Evolutionary conservation across 2,113 vertebrate species (phyloP).

Genomic region (Ardeotis arabs): DNA sequence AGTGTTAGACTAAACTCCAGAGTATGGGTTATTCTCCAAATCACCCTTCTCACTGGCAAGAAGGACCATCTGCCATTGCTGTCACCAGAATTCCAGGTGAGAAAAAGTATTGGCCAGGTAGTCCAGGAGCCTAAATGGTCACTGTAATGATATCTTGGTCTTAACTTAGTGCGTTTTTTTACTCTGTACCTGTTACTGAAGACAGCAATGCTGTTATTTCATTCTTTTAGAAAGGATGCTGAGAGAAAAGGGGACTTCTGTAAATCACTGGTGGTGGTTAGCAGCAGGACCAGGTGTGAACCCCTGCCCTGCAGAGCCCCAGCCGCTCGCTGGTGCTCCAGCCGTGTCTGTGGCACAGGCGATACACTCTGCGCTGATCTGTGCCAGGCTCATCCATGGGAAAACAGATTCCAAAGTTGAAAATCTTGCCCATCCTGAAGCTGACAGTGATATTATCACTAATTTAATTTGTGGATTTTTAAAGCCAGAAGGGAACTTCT

Average conservation of each 20-base stretch:
- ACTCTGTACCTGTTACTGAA: background rate
- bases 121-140: background rate
- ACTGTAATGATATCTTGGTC: background rate
- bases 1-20: background rate
- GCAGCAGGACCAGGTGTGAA: background rate
- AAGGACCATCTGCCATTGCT: background rate
- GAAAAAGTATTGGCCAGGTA: background rate
- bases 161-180: background rate
- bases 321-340: background rate
- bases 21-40: background rate
- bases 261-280: background rate
- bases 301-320: background rate
- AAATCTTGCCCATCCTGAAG: background rate
- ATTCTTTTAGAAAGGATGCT: background rate
- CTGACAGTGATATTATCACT: background rate
- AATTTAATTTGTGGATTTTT: background rate
- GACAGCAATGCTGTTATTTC: background rate
- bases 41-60: background rate
- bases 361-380: accelerated
- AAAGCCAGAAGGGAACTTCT: background rate
- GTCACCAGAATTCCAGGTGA: background rate
- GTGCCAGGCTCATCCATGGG: background rate
- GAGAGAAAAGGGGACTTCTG: background rate
- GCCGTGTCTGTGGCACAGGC: background rate
- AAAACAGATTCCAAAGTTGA: background rate